These are phyloP conservation scores for Andricus quercusramuli DNA, from an alignment of 2,888 invertebrate species.

Conservation along the genomic window DNA sequence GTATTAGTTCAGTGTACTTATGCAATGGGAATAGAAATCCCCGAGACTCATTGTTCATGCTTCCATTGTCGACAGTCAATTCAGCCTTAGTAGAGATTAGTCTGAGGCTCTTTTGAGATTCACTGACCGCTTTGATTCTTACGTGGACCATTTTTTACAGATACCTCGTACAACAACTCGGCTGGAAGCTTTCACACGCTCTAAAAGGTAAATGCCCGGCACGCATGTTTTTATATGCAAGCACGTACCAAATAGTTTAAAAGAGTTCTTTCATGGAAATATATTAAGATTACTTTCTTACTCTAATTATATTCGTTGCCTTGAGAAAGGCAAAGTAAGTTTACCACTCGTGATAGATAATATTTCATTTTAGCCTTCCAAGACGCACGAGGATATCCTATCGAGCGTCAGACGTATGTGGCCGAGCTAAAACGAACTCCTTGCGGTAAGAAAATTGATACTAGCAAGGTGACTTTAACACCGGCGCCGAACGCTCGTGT, in stretches of 20 bases:
- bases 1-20: neutral
- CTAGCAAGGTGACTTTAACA: slow-evolving; percentile 54
- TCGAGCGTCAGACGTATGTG: slow-evolving; percentile 83
- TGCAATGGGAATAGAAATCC: neutral
- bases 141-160: slow-evolving; percentile 58
- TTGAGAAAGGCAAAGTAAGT: slow-evolving; percentile 1
- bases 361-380: slow-evolving; percentile 81
- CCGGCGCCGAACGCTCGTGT: neutral
- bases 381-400: slow-evolving; percentile 84
- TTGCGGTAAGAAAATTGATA: slow-evolving; percentile 59
- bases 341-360: neutral
- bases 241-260: neutral
- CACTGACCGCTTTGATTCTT: slow-evolving; percentile 11
- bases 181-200: slow-evolving; percentile 81
- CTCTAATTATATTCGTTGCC: neutral
- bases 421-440: slow-evolving; percentile 72
- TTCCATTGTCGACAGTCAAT: neutral
- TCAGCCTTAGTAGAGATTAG: neutral
- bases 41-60: neutral
- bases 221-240: slow-evolving; percentile 32
- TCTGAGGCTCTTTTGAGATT: neutral
- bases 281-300: neutral
- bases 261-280: no score
- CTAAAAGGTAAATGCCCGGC: slow-evolving; percentile 80
- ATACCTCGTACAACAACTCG: slow-evolving; percentile 83